A percentile compares a stretch with the other conserved stretches of the same genome.
Conservation (phyloP, 2,888 invertebrate species). For the Orthosia cruda region DNA sequence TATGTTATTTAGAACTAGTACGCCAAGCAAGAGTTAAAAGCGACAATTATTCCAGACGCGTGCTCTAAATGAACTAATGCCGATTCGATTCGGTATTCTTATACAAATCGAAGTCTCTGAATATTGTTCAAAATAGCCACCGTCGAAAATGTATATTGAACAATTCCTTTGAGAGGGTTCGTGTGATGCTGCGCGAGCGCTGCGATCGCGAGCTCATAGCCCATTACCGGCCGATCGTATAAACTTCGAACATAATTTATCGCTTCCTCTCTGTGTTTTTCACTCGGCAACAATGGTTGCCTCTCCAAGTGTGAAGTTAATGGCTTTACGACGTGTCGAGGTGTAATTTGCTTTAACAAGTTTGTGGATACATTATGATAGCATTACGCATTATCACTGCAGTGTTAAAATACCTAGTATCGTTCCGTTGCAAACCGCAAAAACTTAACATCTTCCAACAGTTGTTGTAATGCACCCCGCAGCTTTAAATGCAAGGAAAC, state of each 20-base stretch:
- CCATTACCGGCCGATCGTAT: slow-evolving; percentile 89
- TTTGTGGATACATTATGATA: slow-evolving; percentile 73
- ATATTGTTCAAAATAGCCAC: slow-evolving; percentile 46
- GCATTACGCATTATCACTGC: slow-evolving; percentile 66
- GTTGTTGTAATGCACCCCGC: slow-evolving; percentile 24
- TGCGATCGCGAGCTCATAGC: slow-evolving; percentile 76
- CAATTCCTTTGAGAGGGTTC: slow-evolving; percentile 60
- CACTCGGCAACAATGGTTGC: slow-evolving; percentile 87
- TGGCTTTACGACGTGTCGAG: slow-evolving; percentile 87
- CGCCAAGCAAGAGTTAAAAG: background rate
- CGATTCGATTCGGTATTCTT: slow-evolving; percentile 3
- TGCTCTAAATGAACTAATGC: background rate
- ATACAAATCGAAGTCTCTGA: slow-evolving; percentile 7
- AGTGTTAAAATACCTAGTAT: slow-evolving; percentile 47
- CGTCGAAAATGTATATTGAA: slow-evolving; percentile 53
- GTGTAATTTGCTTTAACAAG: slow-evolving; percentile 85
- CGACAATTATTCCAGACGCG: background rate
- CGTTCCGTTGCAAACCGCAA: slow-evolving; percentile 37
- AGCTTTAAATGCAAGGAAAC: slow-evolving; percentile 50
- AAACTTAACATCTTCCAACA: slow-evolving; percentile 32
- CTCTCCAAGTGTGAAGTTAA: slow-evolving; percentile 84
- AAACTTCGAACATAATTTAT: slow-evolving; percentile 91
- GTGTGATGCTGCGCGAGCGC: slow-evolving; percentile 78
- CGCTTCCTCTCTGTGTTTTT: slow-evolving; percentile 90
- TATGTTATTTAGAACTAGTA: slow-evolving; percentile 1